Percentiles rank a stretch among this genome's conserved stretches.
Evolutionary conservation across 2,113 vertebrate species (phyloP).

Genomic region (Entelurus aequoreus): DNA sequence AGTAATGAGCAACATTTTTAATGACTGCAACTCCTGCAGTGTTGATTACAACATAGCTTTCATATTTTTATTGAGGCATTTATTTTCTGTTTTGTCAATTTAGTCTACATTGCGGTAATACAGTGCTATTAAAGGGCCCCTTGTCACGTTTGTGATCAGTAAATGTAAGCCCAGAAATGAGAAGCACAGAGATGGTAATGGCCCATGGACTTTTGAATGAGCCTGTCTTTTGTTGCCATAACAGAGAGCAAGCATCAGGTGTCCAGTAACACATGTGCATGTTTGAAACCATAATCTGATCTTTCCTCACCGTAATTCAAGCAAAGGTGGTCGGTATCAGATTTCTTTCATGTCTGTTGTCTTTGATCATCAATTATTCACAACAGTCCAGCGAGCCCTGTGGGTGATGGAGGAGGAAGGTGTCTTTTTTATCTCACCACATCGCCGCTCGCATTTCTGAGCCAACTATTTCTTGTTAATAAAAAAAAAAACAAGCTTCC

Average conservation of each 20-base stretch:
- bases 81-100: background rate
- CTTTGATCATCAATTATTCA: constrained; percentile 58
- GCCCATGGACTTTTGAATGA: background rate
- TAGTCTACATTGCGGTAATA: background rate
- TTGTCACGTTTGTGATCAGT: constrained; percentile 1
- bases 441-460: background rate
- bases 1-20: background rate
- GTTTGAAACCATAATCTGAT: constrained; percentile 43
- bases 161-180: background rate
- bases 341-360: constrained; percentile 29
- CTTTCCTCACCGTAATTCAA: constrained; percentile 43
- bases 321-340: constrained; percentile 36
- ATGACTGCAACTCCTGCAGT: background rate
- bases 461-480: background rate
- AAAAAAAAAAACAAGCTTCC: background rate
- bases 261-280: constrained; percentile 17
- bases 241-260: constrained; percentile 29
- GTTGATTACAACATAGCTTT: too few relatives aligned
- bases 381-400: constrained; percentile 27
- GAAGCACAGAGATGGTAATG: background rate
- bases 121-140: background rate
- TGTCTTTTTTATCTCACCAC: constrained; percentile 10
- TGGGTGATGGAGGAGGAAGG: constrained; percentile 19
- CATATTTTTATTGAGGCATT: too few relatives aligned
- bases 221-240: constrained; percentile 26